A percentile compares a stretch with the other conserved stretches of the same genome.
Conservation (phyloP, 1,140 invertebrate genomes). For the Holcopasites calliopsidis region DNA sequence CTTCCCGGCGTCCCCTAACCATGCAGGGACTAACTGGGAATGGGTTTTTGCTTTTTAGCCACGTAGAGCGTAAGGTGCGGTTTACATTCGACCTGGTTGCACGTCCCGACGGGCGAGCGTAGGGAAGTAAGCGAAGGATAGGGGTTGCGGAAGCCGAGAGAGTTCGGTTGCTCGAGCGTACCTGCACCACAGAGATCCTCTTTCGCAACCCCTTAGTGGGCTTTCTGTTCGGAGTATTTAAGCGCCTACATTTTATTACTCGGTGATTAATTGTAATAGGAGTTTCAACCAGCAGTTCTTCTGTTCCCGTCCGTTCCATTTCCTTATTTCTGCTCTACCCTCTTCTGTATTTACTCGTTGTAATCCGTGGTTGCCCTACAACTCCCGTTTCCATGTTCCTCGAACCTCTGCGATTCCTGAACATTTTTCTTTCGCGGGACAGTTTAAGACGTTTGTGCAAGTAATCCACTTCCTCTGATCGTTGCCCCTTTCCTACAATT, state of each 20-base stretch:
- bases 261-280: constrained; percentile 63
- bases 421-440: neutral
- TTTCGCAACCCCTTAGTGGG: neutral
- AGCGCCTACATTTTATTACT: constrained; percentile 53
- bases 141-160: constrained; percentile 28
- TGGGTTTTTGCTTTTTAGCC: constrained; percentile 49
- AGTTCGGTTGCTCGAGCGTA: constrained; percentile 47
- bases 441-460: neutral
- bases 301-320: constrained; percentile 33
- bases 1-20: constrained; percentile 11
- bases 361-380: neutral
- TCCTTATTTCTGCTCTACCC: constrained; percentile 2
- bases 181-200: constrained; percentile 8
- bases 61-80: constrained; percentile 55
- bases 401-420: neutral
- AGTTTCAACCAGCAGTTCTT: constrained; percentile 32
- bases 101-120: constrained; percentile 37
- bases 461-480: neutral
- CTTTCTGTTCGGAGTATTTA: constrained; percentile 38
- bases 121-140: constrained; percentile 26
- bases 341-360: neutral
- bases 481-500: neutral
- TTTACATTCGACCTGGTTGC: constrained; percentile 51
- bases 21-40: neutral
- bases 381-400: neutral